Base-by-base conservation (phyloP, 2,888 invertebrate genomes). In the Microplitis manilae region DNA sequence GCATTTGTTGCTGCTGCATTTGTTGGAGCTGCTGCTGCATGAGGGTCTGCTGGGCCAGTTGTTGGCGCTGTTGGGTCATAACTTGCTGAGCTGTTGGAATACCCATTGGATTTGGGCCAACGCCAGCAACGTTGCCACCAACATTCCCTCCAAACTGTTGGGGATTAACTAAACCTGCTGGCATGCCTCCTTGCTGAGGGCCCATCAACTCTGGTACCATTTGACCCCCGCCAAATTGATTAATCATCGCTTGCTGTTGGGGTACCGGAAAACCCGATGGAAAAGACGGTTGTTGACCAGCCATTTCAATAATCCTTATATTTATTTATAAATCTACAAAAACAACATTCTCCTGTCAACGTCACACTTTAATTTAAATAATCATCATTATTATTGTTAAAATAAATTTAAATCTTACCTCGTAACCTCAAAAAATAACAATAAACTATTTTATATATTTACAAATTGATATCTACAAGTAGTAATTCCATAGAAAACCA, bases 201-300 rank as follows among this genome's bases (percentile, higher is more conserved):
- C 93, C 93, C 90, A 94, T 91, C 80, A 93, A 92, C 80, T 92
- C 92, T 6, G 93, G 91, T 87, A 94, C 92, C 92, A 94, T 94
- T 85, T 93, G 93, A 1, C 92, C 93, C 1, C 91, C 91, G 20
- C 92, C 93, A 84, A 94, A 94, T 77, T 94, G 94, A 30, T 92
- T 91, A 77, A 94, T 90, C 93, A 94, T 93, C 1, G 92, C 90
- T n/a, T 91, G 92, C 82, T 90, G 90, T 83, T 89, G 90, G 9
- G 13, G 0, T 50, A 13, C 50, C 50, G 50, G 50, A 13, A 13
- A 50, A 9, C 50, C 50, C 50, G 50, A 8, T 50, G 13, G 50
- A 13, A 13, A 50, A 50, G 50, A 13, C 50, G 8, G 50, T 50
- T 50, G 50, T 5, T 50, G 50, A 4, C 50, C 50, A 50, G 50